Evolutionary conservation across 2,113 vertebrate genomes (phyloP).

Genomic region (Erythrolamprus reginae): DNA sequence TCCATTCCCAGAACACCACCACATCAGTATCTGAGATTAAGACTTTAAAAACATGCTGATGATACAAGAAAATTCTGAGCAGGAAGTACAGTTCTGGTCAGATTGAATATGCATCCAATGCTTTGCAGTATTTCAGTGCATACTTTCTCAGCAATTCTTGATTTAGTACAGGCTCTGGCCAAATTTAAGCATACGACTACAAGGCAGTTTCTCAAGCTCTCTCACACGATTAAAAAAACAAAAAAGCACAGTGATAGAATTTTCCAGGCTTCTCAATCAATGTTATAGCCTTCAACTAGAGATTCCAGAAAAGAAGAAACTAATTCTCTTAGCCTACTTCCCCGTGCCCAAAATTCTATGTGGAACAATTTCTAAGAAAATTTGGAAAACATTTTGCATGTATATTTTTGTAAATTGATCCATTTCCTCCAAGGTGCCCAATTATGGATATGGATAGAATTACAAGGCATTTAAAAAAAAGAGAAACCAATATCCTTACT

Average conservation of each 20-base stretch:
- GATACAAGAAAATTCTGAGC: background rate
- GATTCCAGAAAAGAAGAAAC: background rate
- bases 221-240: background rate
- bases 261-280: background rate
- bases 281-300: background rate
- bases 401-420: background rate
- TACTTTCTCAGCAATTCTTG: background rate
- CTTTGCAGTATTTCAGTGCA: background rate
- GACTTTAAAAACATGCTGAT: background rate
- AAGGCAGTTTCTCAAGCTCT: background rate
- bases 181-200: background rate
- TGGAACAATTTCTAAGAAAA: background rate
- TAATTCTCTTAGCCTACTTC: background rate
- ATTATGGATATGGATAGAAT: background rate
- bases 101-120: background rate
- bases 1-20: background rate
- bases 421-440: background rate
- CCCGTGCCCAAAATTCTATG: background rate
- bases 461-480: background rate
- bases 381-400: background rate
- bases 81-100: fast-evolving
- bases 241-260: background rate
- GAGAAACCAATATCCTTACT: background rate
- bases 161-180: background rate
- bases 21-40: background rate